These are phyloP conservation scores for Timandra comae DNA, from an alignment of 2,888 invertebrate species.

Conservation along the genomic window DNA sequence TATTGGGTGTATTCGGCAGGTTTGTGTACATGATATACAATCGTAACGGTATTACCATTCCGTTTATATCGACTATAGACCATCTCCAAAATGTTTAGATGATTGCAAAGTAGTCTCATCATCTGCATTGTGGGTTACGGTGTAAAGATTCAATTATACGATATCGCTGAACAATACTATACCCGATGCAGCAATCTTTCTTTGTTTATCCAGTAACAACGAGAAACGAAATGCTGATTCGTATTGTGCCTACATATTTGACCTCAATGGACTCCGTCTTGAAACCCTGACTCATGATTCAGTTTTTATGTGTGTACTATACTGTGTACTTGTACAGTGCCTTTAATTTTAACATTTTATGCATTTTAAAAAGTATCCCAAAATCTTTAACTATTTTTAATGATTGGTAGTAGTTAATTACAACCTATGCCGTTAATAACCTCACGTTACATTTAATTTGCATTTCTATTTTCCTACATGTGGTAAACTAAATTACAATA, in stretches of 20 bases:
- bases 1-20: constrained; percentile 29
- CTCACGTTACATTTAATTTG: no score
- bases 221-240: constrained; percentile 47
- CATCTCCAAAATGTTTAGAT: constrained; percentile 14
- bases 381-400: no score
- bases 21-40: constrained; percentile 18
- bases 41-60: constrained; percentile 21
- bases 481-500: no score
- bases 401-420: no score
- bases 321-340: no score
- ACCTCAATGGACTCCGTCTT: constrained; percentile 1
- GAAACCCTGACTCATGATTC: not conserved
- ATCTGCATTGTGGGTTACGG: constrained; percentile 43
- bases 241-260: constrained; percentile 2
- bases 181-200: constrained; percentile 52
- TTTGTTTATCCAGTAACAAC: constrained; percentile 52
- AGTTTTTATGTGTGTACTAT: not conserved
- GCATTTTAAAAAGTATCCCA: no score
- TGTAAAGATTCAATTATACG: constrained; percentile 65
- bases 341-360: no score
- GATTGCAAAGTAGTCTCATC: constrained; percentile 30
- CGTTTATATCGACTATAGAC: constrained; percentile 11
- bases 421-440: no score
- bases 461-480: no score
- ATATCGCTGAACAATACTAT: constrained; percentile 62